These are phyloP conservation scores for Pachyramphus minor DNA, from an alignment of 2,113 vertebrate genomes.

Conservation along the genomic window DNA sequence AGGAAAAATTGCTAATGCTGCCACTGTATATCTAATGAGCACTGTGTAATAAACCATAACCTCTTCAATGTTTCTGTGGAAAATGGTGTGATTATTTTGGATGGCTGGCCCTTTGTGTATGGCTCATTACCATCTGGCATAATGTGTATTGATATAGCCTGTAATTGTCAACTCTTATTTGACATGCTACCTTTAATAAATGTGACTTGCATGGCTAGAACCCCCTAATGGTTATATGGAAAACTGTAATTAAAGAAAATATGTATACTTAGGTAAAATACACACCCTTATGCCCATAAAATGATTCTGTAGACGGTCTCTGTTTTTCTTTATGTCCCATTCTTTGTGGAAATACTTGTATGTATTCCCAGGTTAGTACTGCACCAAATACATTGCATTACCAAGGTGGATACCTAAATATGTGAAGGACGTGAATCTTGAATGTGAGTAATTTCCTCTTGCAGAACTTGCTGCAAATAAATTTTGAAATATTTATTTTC, in stretches of 20 bases:
- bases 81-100: constrained; percentile 84
- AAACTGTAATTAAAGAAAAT: constrained; percentile 75
- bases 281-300: constrained; percentile 11
- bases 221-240: constrained; percentile 77
- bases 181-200: constrained; percentile 96
- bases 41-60: constrained; percentile 87
- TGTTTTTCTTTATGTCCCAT: not conserved
- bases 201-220: constrained; percentile 83
- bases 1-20: constrained; percentile 81
- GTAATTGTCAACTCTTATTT: constrained; percentile 93
- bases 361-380: not conserved
- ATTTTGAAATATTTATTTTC: not conserved
- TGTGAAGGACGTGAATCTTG: not conserved
- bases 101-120: constrained; percentile 82
- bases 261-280: constrained; percentile 56
- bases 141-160: constrained; percentile 94
- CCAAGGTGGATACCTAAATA: not conserved
- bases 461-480: not conserved
- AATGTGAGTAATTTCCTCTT: not conserved
- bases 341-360: not conserved
- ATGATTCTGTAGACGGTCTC: constrained; percentile 2
- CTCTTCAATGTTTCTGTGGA: constrained; percentile 83
- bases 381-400: not conserved
- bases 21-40: constrained; percentile 82
- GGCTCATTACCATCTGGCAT: constrained; percentile 93